Evolutionary conservation across 2,888 invertebrate species (phyloP).

Genomic region (Blastobasis lacticolella): DNA sequence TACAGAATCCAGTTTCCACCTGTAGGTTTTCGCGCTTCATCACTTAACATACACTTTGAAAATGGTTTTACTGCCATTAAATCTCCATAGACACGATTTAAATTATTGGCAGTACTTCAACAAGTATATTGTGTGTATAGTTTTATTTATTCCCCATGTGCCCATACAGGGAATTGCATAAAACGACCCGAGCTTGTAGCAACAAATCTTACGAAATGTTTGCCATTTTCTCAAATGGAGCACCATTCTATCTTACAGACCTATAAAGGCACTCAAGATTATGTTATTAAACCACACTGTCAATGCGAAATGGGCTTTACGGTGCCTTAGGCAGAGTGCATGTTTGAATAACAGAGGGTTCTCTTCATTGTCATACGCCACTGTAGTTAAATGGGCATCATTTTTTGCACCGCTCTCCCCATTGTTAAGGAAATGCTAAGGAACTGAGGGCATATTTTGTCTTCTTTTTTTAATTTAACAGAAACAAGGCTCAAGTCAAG

Average conservation of each 20-base stretch:
- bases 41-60: no score
- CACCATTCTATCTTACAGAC: slow-evolving; percentile 33
- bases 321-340: slow-evolving; percentile 7
- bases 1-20: no score
- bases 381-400: slow-evolving; percentile 7
- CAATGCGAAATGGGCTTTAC: slow-evolving; percentile 17
- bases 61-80: background rate
- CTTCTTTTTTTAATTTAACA: no score
- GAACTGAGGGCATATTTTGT: no score
- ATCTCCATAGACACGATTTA: background rate
- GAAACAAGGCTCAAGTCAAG: no score
- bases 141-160: slow-evolving; percentile 2
- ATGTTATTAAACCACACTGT: slow-evolving; percentile 27
- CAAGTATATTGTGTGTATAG: background rate
- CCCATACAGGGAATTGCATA: slow-evolving; percentile 16
- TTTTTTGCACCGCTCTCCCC: slow-evolving; percentile 4
- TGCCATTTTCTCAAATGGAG: slow-evolving; percentile 35
- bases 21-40: no score
- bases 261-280: slow-evolving; percentile 40
- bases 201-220: slow-evolving; percentile 32
- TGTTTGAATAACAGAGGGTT: slow-evolving; percentile 1
- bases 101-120: background rate
- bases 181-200: slow-evolving; percentile 15
- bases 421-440: slow-evolving; percentile 2
- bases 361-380: slow-evolving; percentile 11